Conservation (phyloP, 2,888 invertebrate genomes). For the Diploptera punctata region DNA sequence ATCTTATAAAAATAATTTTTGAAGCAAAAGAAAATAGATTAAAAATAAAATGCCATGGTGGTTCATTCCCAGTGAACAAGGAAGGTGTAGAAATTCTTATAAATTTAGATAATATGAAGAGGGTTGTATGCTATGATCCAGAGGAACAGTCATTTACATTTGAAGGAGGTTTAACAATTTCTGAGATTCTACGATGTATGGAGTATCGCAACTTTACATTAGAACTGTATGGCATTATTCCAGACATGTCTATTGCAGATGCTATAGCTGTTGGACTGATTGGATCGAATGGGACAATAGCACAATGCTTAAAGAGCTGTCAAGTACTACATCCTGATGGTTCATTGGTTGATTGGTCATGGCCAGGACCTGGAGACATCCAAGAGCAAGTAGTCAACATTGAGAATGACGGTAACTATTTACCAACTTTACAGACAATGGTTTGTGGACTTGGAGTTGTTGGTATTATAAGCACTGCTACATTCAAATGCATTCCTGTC, state of each 20-base stretch:
- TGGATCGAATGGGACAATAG: constrained; percentile 37
- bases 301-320: constrained; percentile 34
- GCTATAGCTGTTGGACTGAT: constrained; percentile 39
- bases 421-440: constrained; percentile 34
- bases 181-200: constrained; percentile 28
- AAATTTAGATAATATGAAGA: constrained; percentile 31
- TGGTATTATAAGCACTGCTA: constrained; percentile 33
- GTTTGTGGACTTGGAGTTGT: constrained; percentile 38
- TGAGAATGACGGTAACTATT: no score
- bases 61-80: constrained; percentile 32
- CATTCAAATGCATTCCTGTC: constrained; percentile 34
- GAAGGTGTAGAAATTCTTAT: constrained; percentile 34
- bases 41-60: constrained; percentile 34
- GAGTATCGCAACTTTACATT: constrained; percentile 32
- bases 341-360: constrained; percentile 24
- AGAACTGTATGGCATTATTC: constrained; percentile 37
- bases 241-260: constrained; percentile 38
- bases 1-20: constrained; percentile 31
- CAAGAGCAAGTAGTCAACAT: no score
- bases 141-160: constrained; percentile 37
- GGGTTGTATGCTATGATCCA: constrained; percentile 33
- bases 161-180: constrained; percentile 37
- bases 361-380: constrained; percentile 33
- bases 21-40: constrained; percentile 39
- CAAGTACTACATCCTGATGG: constrained; percentile 34